These are phyloP conservation scores for Aphaenogaster rudis DNA, from an alignment of 1,140 invertebrate species.

Conservation along the genomic window DNA sequence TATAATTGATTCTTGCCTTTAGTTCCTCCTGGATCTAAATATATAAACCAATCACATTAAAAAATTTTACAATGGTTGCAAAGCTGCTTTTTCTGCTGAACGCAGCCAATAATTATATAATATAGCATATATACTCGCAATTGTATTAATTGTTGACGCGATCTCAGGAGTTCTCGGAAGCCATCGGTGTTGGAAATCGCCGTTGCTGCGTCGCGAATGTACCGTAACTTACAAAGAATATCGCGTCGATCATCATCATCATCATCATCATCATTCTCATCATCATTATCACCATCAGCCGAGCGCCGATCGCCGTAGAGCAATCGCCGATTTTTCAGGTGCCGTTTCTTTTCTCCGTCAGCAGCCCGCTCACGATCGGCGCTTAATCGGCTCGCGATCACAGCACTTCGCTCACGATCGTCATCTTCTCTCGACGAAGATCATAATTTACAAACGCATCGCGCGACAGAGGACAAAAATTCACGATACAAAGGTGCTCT, in stretches of 20 bases:
- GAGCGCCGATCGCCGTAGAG: neutral
- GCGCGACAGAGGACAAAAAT: slow-evolving; percentile 19
- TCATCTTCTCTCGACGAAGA: slow-evolving; percentile 20
- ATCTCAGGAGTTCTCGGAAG: neutral
- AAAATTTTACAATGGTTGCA: no score
- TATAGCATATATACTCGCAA: neutral
- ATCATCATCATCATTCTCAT: neutral
- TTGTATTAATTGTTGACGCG: neutral
- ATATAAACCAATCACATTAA: no score
- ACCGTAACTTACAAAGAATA: slow-evolving; percentile 4
- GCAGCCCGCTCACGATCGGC: neutral
- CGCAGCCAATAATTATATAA: no score
- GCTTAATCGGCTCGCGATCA: slow-evolving; percentile 32
- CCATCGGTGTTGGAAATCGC: neutral
- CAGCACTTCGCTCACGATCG: slow-evolving; percentile 45
- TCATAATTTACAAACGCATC: slow-evolving; percentile 37
- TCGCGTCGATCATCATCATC: neutral
- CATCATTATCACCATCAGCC: neutral
- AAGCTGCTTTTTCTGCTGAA: no score
- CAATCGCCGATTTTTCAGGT: neutral
- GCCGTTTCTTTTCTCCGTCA: neutral
- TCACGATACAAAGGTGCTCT: slow-evolving; percentile 52
- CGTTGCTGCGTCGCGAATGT: neutral
- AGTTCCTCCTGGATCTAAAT: no score
- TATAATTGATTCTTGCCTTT: no score